Conservation (phyloP, 2,888 invertebrate species). For the Tuta absoluta region DNA sequence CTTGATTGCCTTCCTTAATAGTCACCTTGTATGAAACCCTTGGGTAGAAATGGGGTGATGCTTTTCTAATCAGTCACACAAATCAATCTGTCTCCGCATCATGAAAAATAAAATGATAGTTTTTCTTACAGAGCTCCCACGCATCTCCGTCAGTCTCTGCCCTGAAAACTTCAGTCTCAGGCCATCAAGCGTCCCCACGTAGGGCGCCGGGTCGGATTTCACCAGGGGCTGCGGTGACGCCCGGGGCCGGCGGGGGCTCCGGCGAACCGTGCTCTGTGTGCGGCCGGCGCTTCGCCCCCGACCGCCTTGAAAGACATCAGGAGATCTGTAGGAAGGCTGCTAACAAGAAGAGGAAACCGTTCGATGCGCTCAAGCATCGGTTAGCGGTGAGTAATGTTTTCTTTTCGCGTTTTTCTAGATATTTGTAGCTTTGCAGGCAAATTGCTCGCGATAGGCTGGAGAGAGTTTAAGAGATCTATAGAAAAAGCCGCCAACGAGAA, state of each 20-base stretch:
- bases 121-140: background rate
- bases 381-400: slow-evolving; percentile 80
- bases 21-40: too few relatives aligned
- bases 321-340: slow-evolving; percentile 90
- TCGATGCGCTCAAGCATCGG: slow-evolving; percentile 95
- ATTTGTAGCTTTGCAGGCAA: too few relatives aligned
- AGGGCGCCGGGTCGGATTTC: background rate
- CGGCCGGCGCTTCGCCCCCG: slow-evolving; percentile 89
- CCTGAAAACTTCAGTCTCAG: background rate
- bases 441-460: too few relatives aligned
- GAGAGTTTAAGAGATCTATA: too few relatives aligned
- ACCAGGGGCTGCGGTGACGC: background rate
- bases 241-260: slow-evolving; percentile 29
- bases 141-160: background rate
- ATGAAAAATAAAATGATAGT: too few relatives aligned
- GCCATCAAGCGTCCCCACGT: background rate
- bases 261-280: slow-evolving; percentile 85
- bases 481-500: too few relatives aligned
- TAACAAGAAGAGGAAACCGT: slow-evolving; percentile 92
- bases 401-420: background rate
- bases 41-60: too few relatives aligned
- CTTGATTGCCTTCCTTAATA: too few relatives aligned
- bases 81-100: background rate
- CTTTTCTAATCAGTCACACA: too few relatives aligned
- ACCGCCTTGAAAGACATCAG: slow-evolving; percentile 91